These are phyloP conservation scores for Poicephalus meyeri DNA, from an alignment of 2,113 vertebrate genomes.

Conservation along the genomic window DNA sequence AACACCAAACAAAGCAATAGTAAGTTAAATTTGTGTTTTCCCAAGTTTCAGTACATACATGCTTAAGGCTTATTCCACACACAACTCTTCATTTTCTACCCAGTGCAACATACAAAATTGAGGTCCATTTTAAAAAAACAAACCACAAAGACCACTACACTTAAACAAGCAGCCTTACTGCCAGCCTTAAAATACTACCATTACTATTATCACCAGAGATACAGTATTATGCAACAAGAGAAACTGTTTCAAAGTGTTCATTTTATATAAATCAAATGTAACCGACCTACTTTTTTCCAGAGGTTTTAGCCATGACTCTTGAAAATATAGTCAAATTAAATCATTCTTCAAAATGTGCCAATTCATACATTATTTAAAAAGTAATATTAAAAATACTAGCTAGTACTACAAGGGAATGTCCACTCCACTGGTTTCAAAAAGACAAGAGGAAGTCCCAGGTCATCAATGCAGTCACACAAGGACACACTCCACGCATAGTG, in stretches of 20 bases:
- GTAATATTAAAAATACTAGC: not conserved
- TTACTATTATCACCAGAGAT: not conserved
- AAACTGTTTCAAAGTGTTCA: not conserved
- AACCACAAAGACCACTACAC: too few relatives aligned
- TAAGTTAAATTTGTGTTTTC: not conserved
- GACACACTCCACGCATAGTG: too few relatives aligned
- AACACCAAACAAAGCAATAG: not conserved
- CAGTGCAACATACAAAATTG: not conserved
- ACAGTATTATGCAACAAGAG: not conserved
- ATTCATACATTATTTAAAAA: not conserved
- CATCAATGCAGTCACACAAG: not conserved
- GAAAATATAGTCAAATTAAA: not conserved
- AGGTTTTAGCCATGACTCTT: not conserved
- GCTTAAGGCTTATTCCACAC: not conserved
- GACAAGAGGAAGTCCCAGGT: not conserved
- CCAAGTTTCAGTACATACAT: not conserved
- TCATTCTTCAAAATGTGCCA: not conserved
- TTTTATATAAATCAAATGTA: not conserved
- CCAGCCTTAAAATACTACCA: not conserved
- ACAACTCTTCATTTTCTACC: not conserved
- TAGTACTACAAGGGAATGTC: not conserved
- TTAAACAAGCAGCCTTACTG: not conserved
- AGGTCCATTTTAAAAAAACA: not conserved
- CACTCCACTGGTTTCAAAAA: not conserved
- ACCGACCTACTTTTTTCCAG: not conserved